Conservation (phyloP, 2,888 invertebrate species). For the Synanthedon formicaeformis region DNA sequence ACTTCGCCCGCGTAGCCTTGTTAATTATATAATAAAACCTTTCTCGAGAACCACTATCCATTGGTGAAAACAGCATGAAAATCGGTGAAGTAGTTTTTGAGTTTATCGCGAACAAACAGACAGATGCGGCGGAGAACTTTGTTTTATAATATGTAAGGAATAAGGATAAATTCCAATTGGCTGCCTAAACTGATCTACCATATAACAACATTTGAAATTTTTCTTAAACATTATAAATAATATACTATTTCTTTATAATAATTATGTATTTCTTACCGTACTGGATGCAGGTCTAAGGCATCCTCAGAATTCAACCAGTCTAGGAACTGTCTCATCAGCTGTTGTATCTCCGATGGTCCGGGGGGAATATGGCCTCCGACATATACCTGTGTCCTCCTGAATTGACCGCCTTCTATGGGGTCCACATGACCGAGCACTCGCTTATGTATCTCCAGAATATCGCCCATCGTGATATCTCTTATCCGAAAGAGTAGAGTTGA, state of each 20-base stretch:
- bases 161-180: too few species aligned
- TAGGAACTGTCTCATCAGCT: constrained; percentile 89
- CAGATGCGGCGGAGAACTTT: too few species aligned
- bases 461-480: constrained; percentile 82
- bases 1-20: too few species aligned
- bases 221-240: too few species aligned
- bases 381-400: constrained; percentile 91
- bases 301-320: constrained; percentile 93
- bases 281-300: constrained; percentile 87
- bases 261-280: constrained; percentile 66
- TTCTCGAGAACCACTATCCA: too few species aligned
- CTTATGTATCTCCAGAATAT: constrained; percentile 92
- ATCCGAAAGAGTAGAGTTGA: constrained; percentile 83
- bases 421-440: constrained; percentile 95
- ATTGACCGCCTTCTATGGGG: constrained; percentile 89
- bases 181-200: too few species aligned
- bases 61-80: too few species aligned
- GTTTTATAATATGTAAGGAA: too few species aligned
- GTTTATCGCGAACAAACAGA: too few species aligned
- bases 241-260: neutral
- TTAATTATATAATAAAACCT: too few species aligned
- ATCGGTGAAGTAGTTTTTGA: too few species aligned
- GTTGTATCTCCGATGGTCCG: constrained; percentile 82
- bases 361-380: constrained; percentile 97
- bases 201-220: too few species aligned